Percentiles rank a stretch among this genome's conserved stretches.
These are phyloP conservation scores for Meliscaeva auricollis DNA, from an alignment of 2,888 invertebrate genomes.

Conservation along the genomic window DNA sequence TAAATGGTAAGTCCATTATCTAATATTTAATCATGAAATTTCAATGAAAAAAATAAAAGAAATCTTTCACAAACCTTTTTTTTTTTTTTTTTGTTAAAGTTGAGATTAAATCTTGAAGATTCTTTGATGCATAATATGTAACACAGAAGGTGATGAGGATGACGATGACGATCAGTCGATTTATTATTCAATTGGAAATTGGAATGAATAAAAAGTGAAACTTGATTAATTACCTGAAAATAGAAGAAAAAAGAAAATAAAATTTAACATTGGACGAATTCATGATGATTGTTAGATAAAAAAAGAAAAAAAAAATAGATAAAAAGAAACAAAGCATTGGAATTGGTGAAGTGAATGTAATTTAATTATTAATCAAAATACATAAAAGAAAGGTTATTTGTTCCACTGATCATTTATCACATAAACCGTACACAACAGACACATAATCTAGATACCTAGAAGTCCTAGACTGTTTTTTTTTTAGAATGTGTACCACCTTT, in stretches of 20 bases:
- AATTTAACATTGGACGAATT: conserved; percentile 41
- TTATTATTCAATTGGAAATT: conserved; percentile 11
- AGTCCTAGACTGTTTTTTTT: background rate
- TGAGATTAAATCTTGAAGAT: conserved; percentile 20
- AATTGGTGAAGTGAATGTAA: conserved; percentile 22
- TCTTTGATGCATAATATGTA: conserved; percentile 28
- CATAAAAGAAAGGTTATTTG: conserved; percentile 10
- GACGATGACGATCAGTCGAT: conserved; percentile 20
- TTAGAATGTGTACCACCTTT: background rate
- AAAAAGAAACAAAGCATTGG: conserved; percentile 1
- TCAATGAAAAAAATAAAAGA: conserved; percentile 34
- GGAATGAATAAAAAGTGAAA: conserved; percentile 47
- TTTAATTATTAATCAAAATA: conserved; percentile 8
- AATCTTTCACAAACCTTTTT: conserved; percentile 32
- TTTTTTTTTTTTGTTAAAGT: background rate
- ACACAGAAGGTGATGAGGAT: conserved; percentile 3
- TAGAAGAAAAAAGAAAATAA: conserved; percentile 35
- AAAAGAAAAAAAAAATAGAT: conserved; percentile 15
- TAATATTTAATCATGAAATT: background rate
- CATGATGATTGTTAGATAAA: conserved; percentile 1
- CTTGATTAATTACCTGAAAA: conserved; percentile 66
- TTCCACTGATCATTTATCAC: conserved; percentile 9
- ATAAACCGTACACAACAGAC: background rate
- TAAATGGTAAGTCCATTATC: background rate
- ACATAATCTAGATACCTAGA: background rate